Percentiles rank a stretch among this genome's conserved stretches.
Conservation (phyloP, 2,113 vertebrate genomes). For the Oophaga pumilio region DNA sequence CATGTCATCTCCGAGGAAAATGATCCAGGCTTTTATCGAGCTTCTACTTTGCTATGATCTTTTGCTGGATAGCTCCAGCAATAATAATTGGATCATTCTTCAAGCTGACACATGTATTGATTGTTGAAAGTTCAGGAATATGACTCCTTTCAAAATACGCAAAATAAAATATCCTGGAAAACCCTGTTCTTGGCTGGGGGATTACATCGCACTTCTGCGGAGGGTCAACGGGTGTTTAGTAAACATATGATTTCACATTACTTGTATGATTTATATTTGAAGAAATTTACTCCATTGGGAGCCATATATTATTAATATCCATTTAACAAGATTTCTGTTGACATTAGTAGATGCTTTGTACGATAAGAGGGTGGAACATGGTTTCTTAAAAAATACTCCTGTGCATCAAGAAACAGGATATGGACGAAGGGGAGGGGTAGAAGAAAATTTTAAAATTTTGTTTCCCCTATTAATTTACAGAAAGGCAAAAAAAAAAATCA, state of each 20-base stretch:
- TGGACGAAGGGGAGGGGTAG: no score
- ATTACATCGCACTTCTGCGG: background rate
- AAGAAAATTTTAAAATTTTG: no score
- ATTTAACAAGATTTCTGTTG: constrained; percentile 4
- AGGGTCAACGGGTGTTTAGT: background rate
- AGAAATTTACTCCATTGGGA: background rate
- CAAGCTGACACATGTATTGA: constrained; percentile 46
- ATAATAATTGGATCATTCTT: constrained; percentile 53
- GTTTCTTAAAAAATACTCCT: background rate
- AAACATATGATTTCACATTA: background rate
- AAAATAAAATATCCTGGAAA: constrained; percentile 41
- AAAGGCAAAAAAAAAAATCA: no score
- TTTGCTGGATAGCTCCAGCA: constrained; percentile 19
- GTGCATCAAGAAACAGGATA: background rate
- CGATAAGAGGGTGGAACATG: background rate
- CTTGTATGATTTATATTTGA: background rate
- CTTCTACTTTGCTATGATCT: constrained; percentile 29
- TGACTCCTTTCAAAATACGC: constrained; percentile 29
- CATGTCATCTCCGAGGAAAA: background rate
- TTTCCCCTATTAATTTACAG: no score
- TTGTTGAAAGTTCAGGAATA: constrained; percentile 18
- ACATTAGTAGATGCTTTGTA: background rate
- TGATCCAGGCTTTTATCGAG: constrained; percentile 24
- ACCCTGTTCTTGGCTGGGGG: background rate
- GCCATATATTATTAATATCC: background rate